Conservation (phyloP, 2,888 invertebrate species). For the Sabellastarte sp. region DNA sequence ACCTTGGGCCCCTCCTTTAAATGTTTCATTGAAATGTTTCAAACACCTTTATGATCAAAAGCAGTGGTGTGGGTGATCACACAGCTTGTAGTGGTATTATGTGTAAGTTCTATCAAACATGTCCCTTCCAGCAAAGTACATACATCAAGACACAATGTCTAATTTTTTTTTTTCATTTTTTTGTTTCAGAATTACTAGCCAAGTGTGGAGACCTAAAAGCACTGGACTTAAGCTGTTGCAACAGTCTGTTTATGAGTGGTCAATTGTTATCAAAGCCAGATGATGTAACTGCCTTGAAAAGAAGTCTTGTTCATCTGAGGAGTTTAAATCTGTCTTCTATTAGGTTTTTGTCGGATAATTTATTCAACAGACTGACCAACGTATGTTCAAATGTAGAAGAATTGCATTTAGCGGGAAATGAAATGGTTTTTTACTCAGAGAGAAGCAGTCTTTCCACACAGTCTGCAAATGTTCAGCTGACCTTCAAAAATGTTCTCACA, state of each 20-base stretch:
- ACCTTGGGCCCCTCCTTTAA: too few species aligned
- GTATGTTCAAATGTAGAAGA: conserved; percentile 67
- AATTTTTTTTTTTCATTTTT: not conserved
- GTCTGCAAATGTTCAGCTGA: conserved; percentile 70
- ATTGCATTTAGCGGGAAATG: conserved; percentile 69
- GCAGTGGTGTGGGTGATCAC: too few species aligned
- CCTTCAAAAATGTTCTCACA: conserved; percentile 69
- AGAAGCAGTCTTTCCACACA: conserved; percentile 19
- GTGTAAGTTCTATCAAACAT: too few species aligned
- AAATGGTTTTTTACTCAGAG: conserved; percentile 72
- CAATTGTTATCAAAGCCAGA: conserved; percentile 67
- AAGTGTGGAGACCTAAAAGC: conserved; percentile 58
- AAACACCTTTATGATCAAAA: too few species aligned
- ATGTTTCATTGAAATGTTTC: too few species aligned
- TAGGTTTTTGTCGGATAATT: conserved; percentile 74
- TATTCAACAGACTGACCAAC: conserved; percentile 69
- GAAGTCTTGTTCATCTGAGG: conserved; percentile 60
- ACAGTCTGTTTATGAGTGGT: conserved; percentile 75
- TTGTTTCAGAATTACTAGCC: not conserved
- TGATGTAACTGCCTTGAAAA: conserved; percentile 53
- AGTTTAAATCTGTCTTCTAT: conserved; percentile 69
- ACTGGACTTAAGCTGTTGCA: conserved; percentile 68
- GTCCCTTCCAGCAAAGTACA: too few species aligned
- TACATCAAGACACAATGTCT: too few species aligned
- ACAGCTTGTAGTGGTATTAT: too few species aligned